Conservation (phyloP, 2,113 vertebrate genomes). For the Pygoscelis adeliae region DNA sequence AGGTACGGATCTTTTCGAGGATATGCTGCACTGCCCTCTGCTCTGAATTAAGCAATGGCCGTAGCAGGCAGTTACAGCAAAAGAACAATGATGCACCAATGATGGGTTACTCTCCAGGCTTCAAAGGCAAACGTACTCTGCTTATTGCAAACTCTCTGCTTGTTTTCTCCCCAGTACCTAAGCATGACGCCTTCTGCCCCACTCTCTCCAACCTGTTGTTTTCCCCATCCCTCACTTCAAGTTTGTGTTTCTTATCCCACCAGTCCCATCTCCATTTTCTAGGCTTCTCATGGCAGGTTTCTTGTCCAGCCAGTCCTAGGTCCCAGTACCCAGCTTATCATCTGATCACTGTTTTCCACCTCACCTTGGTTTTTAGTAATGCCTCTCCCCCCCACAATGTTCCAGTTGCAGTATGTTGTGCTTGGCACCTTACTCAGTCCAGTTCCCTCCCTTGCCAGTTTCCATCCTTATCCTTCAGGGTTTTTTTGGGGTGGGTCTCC, state of each 20-base stretch:
- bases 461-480: not conserved
- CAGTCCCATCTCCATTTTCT: not conserved
- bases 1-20: not conserved
- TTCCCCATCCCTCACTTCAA: not conserved
- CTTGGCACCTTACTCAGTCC: not conserved
- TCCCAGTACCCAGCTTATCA: not conserved
- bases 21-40: not conserved
- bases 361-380: not conserved
- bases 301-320: not conserved
- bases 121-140: not conserved
- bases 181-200: not conserved
- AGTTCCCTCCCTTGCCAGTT: not conserved
- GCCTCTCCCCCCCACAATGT: not conserved
- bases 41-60: not conserved
- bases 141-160: not conserved
- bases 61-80: not conserved
- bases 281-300: rapidly evolving
- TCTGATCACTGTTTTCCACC: not conserved
- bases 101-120: not conserved
- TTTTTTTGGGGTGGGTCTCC: not conserved
- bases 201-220: not conserved
- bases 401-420: not conserved
- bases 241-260: not conserved
- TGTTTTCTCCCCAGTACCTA: not conserved
- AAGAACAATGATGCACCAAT: not conserved